phyloP scores from a whole-genome alignment of 2,113 vertebrate genomes.

The Hymenochirus boettgeri region DNA sequence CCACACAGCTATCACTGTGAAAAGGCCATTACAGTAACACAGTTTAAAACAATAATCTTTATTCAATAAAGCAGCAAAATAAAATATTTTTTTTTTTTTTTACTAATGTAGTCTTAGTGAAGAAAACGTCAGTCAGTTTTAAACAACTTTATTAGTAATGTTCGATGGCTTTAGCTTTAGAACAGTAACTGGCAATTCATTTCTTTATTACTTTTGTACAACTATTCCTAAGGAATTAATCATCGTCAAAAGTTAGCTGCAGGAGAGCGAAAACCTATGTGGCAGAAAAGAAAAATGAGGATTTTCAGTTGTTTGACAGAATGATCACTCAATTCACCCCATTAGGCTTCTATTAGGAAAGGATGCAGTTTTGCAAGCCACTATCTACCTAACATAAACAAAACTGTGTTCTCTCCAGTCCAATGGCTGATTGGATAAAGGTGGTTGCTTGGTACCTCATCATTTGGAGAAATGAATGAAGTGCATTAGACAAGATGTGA shows the following conservation, averaged over 20 bases:
- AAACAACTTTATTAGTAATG: constrained; percentile 36
- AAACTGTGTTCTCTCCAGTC: constrained; percentile 55
- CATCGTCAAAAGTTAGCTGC: constrained; percentile 63
- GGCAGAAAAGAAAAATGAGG: constrained; percentile 88
- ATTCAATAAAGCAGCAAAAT: too few relatives aligned
- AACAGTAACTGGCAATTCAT: constrained; percentile 82
- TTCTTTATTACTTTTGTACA: constrained; percentile 79
- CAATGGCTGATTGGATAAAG: constrained; percentile 57
- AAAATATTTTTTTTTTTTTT: too few relatives aligned
- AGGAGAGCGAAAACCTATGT: constrained; percentile 54
- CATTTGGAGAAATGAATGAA: constrained; percentile 59
- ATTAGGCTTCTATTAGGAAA: constrained; percentile 69
- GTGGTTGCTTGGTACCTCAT: constrained; percentile 56
- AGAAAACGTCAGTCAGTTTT: too few relatives aligned
- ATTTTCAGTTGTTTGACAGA: constrained; percentile 76
- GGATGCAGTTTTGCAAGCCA: constrained; percentile 64
- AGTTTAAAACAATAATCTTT: too few relatives aligned
- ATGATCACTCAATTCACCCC: constrained; percentile 82
- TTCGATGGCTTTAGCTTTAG: constrained; percentile 61
- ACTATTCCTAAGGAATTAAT: constrained; percentile 84
- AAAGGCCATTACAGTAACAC: too few relatives aligned
- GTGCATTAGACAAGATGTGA: constrained; percentile 57
- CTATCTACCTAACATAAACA: constrained; percentile 76
- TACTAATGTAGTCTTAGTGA: too few relatives aligned
- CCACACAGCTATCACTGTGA: too few relatives aligned